Conservation (phyloP, 2,113 vertebrate genomes). For the Mustela nigripes region DNA sequence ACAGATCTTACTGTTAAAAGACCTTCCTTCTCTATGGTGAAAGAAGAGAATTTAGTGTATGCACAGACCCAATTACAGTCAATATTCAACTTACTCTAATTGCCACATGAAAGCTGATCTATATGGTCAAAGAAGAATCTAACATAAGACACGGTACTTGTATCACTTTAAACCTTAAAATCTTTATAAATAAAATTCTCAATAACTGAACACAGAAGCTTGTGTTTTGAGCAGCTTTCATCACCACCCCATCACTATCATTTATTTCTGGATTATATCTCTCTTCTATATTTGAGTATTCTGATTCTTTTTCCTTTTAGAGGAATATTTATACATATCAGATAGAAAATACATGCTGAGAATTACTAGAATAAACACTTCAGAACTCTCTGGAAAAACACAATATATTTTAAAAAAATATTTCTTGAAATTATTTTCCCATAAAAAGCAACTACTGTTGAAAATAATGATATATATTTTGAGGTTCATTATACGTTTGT, state of each 20-base stretch:
- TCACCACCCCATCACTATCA: not conserved
- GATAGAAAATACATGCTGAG: not conserved
- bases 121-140: not conserved
- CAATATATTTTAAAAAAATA: not conserved
- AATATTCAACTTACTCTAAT: slow-evolving; percentile 16
- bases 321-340: not conserved
- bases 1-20: not conserved
- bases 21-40: not conserved
- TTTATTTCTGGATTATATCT: not conserved
- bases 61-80: not conserved
- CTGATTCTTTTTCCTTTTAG: not conserved
- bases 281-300: not conserved
- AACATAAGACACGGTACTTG: not conserved
- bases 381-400: not conserved
- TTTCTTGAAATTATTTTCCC: not conserved
- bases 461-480: slow-evolving; percentile 22
- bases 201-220: not conserved
- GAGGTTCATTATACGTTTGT: not conserved
- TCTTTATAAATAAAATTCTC: not conserved
- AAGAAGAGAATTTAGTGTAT: not conserved
- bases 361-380: slow-evolving; percentile 9
- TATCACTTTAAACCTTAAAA: not conserved
- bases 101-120: not conserved
- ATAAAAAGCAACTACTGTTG: not conserved
- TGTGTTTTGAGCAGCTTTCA: not conserved